Conservation (phyloP, 2,888 invertebrate genomes). For the Andrena trimmerana region DNA sequence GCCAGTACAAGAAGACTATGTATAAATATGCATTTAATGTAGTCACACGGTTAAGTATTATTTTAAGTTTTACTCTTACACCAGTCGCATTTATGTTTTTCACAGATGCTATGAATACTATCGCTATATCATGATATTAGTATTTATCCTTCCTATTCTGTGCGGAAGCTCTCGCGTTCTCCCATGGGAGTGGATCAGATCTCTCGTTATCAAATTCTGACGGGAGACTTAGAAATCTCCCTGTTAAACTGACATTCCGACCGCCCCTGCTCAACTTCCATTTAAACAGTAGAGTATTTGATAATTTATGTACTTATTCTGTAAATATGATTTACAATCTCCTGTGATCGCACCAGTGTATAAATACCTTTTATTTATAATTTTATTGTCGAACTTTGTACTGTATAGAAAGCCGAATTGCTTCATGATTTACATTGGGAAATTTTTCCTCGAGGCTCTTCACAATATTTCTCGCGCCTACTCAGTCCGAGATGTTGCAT, state of each 20-base stretch:
- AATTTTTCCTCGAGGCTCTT: slow-evolving; percentile 18
- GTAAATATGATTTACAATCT: slow-evolving; percentile 50
- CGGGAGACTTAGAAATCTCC: background rate
- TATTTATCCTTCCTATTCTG: slow-evolving; percentile 2
- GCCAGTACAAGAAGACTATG: slow-evolving; percentile 43
- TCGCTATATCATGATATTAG: background rate
- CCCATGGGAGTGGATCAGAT: background rate
- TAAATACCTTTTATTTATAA: slow-evolving; percentile 46
- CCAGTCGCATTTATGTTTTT: slow-evolving; percentile 14
- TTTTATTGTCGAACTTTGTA: slow-evolving; percentile 31
- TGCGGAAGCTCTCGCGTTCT: slow-evolving; percentile 9
- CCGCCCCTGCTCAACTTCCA: slow-evolving; percentile 10
- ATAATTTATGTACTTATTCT: slow-evolving; percentile 42
- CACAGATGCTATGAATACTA: background rate
- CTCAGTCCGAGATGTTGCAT: slow-evolving; percentile 25
- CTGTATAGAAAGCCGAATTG: slow-evolving; percentile 4
- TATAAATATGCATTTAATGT: slow-evolving; percentile 27
- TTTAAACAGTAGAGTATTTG: slow-evolving; percentile 28
- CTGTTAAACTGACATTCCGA: slow-evolving; percentile 7
- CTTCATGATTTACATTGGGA: background rate
- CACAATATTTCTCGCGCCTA: background rate
- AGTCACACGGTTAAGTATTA: background rate
- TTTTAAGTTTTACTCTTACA: slow-evolving; percentile 11
- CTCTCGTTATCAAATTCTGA: background rate
- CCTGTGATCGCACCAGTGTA: slow-evolving; percentile 47